Evolutionary conservation across 2,888 invertebrate genomes (phyloP).

Genomic region (Deilephila elpenor): DNA sequence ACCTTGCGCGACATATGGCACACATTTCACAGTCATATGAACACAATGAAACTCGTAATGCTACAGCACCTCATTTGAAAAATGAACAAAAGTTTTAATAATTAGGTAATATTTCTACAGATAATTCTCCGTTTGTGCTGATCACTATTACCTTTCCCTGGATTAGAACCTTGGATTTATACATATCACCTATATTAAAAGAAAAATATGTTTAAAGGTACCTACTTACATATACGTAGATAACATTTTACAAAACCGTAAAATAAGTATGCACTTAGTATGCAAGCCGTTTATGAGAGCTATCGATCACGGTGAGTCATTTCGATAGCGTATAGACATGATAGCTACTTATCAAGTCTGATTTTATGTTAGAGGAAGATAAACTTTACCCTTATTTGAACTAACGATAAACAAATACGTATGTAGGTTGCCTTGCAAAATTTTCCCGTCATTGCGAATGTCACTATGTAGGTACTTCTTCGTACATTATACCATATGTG

Average conservation of each 20-base stretch:
- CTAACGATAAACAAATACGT: neutral
- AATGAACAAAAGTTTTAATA: no score
- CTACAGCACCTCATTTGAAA: no score
- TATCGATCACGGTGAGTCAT: slow-evolving; percentile 28
- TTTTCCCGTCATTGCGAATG: slow-evolving; percentile 3
- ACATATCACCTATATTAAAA: no score
- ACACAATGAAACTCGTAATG: no score
- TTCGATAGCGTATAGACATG: slow-evolving; percentile 10
- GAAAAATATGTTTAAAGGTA: neutral
- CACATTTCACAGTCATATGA: no score
- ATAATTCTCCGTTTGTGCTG: no score
- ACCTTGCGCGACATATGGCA: no score
- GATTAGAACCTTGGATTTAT: no score
- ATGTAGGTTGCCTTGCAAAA: slow-evolving; percentile 1
- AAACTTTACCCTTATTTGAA: slow-evolving; percentile 18
- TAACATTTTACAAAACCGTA: neutral
- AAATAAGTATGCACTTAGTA: neutral
- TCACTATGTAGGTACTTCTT: neutral
- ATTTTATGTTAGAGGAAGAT: slow-evolving; percentile 8
- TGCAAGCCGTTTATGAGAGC: neutral
- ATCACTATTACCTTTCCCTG: no score
- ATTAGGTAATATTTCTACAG: no score
- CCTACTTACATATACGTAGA: neutral
- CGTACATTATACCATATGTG: no score
- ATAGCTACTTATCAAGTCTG: slow-evolving; percentile 12